Evolutionary conservation across 2,113 vertebrate genomes (phyloP), one percentile per base, ranked within the genome.

Genomic region (Toxostoma redivivum): DNA sequence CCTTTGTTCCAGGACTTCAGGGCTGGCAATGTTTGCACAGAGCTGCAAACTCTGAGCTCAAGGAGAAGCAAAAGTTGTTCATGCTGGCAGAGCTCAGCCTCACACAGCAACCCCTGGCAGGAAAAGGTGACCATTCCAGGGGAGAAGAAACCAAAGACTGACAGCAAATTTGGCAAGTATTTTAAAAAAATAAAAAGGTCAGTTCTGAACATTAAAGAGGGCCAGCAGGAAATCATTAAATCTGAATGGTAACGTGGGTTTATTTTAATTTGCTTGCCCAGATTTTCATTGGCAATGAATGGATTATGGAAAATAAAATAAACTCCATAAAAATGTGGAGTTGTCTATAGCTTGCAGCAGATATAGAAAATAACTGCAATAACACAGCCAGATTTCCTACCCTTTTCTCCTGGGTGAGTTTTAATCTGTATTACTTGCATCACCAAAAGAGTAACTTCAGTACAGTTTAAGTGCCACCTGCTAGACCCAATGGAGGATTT

Each of bases 221-320:
- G 9, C 65, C 66, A 72, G 66, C 79, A 82, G 79, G 88, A 92
- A 97, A 90, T 91, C 72, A 84, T 94, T 88, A 93, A 77, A 91
- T 92, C 67, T 73, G 37, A 92, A 44, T 82, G 57, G 90, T 93
- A 61, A 74, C 56, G 16, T 78, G 76, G 66, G 51, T 96, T 94
- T 94, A 50, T 85, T 93, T 92, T 92, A 71, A 95, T 95, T 92
- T 94, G 45, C 69, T 94, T 10, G 3, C 77, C 61, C 58, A 12
- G 77, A 70, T 80, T 54, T 66, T 88, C 81, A 71, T 64, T 74
- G 62, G 47, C 51, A 65, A 40, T 61, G 54, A 73, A 76, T 0
- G 18, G 21, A 38, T 57, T 74, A 54, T 71, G 78, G 60, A 84
- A 96, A 96, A 96, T 24, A 60, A 40, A 66, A 57, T 22, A 22